Base-by-base conservation (phyloP, 1,140 invertebrate genomes). In the Meloidogyne chitwoodi region DNA sequence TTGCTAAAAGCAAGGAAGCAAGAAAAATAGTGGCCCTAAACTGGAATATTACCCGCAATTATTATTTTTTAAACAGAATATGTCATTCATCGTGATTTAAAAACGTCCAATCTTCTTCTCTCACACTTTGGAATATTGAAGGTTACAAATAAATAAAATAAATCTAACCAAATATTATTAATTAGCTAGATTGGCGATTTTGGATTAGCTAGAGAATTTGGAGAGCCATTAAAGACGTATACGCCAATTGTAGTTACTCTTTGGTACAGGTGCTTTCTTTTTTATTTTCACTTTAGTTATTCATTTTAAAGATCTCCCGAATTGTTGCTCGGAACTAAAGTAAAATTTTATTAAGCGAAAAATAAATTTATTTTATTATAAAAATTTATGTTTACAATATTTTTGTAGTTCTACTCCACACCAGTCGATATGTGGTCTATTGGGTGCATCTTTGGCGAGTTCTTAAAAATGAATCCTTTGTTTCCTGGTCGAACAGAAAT, bases 341-440 rank as follows among this genome's bases (percentile, higher is more conserved):
- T 56, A 56, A 56, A 48, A n/a, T n/a, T n/a, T n/a, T n/a, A n/a
- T n/a, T n/a, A 41, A 41, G 11, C 16, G 2, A 0, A 1, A 12
- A 41, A 10, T 38, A 10, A 38, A 38, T 0, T 10, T 38, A 10
- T 16, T n/a, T n/a, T n/a, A n/a, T n/a, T n/a, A n/a, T n/a, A 64
- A 41, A 74, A 38, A 31, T 19, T n/a, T 74, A 44, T 29, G n/a
- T n/a, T n/a, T n/a, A n/a, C n/a, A n/a, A n/a, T 69, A 27, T 27
- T 48, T 48, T 67, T 56, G 16, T 34, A 81, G 75, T 63, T 41
- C 81, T 99, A 99, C 89, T 96, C 95, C 1, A 96, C 94, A 2
- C 92, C 93, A 2, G 93, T 99, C 68, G 96, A 99, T 88, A 92
- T 99, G 88, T 99, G 96, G 96, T 98, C 95, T 16, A 94, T 98